phyloP scores from a whole-genome alignment of 2,113 vertebrate species.

The Eclectus roratus region DNA sequence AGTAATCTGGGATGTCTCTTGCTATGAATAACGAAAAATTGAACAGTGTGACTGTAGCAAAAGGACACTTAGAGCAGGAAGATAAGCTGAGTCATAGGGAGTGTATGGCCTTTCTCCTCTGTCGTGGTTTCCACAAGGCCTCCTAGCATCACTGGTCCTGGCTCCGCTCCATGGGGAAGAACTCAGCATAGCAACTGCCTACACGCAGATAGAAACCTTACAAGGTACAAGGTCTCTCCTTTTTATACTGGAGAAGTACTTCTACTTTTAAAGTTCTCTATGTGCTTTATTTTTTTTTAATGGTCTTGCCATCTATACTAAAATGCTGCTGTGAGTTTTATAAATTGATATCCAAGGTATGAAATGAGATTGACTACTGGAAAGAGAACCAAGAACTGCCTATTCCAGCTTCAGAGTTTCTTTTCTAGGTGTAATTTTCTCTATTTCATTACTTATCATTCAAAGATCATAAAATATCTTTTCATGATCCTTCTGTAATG shows the following conservation, averaged over 20 bases:
- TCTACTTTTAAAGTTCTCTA: background rate
- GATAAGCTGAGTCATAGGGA: slow-evolving; percentile 34
- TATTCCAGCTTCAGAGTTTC: background rate
- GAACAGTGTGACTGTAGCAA: background rate
- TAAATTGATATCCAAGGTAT: slow-evolving; percentile 17
- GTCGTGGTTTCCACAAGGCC: slow-evolving; percentile 1
- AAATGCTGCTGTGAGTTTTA: slow-evolving; percentile 6
- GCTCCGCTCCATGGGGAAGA: background rate
- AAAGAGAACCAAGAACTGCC: background rate
- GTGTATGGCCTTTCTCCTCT: background rate
- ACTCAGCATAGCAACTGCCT: background rate
- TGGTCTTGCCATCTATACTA: background rate
- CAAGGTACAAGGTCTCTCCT: background rate
- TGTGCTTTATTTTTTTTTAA: background rate
- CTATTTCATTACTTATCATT: slow-evolving; percentile 41
- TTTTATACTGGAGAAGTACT: background rate
- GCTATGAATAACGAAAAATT: slow-evolving; percentile 47
- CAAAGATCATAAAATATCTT: slow-evolving; percentile 25
- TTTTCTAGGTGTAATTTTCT: slow-evolving; percentile 46
- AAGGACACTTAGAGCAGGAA: slow-evolving; percentile 6
- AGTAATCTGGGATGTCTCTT: background rate
- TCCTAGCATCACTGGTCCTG: background rate
- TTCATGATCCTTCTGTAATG: slow-evolving; percentile 13
- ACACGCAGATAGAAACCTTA: background rate
- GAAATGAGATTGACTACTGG: slow-evolving; percentile 9